Evolutionary conservation across 2,888 invertebrate species (phyloP).

Genomic region (Amorpha juglandis): DNA sequence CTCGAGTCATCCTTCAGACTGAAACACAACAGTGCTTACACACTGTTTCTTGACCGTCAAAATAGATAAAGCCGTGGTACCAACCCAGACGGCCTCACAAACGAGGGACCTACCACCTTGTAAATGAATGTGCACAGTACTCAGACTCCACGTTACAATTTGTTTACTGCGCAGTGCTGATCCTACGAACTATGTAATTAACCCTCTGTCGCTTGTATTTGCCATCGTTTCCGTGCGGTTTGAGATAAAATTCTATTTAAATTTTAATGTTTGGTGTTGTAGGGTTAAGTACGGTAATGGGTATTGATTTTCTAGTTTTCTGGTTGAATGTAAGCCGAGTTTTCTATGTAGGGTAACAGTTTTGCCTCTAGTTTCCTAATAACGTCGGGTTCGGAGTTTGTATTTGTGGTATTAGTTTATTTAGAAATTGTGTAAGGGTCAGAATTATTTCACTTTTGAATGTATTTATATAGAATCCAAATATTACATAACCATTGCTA

Average conservation of each 20-base stretch:
- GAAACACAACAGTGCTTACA: too few relatives aligned
- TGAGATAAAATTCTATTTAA: slow-evolving; percentile 16
- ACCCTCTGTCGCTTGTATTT: slow-evolving; percentile 6
- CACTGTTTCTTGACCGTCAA: too few relatives aligned
- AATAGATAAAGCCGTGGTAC: too few relatives aligned
- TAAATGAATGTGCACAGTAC: too few relatives aligned
- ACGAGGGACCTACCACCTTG: too few relatives aligned
- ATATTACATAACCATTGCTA: too few relatives aligned
- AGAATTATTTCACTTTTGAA: too few relatives aligned
- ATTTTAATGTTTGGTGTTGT: slow-evolving; percentile 32
- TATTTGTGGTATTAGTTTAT: neutral
- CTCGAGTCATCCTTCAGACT: too few relatives aligned
- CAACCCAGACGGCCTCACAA: too few relatives aligned
- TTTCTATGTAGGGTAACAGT: neutral
- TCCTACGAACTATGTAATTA: slow-evolving; percentile 14
- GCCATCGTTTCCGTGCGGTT: slow-evolving; percentile 6
- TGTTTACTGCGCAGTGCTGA: neutral
- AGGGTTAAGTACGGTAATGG: neutral
- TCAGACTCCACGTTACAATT: too few relatives aligned
- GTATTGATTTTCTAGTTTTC: slow-evolving; percentile 28
- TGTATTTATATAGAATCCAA: too few relatives aligned
- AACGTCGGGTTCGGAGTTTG: neutral
- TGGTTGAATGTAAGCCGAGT: neutral
- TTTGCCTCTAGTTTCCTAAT: neutral
- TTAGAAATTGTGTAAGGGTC: too few relatives aligned